Evolutionary conservation across 2,797 vertebrate genomes (phyloP).

Genomic region (Limosa lapponica): DNA sequence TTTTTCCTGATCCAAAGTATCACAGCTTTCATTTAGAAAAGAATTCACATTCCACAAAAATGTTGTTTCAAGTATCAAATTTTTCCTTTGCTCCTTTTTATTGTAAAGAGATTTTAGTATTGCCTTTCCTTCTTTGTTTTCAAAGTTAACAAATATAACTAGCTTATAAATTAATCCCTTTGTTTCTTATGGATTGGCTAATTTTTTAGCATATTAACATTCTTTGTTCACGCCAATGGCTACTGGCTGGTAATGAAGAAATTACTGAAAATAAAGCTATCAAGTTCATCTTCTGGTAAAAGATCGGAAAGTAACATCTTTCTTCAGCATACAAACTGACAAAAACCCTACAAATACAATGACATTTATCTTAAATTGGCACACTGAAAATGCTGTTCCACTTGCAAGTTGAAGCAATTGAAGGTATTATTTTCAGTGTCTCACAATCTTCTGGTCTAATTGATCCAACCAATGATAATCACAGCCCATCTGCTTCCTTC

Average conservation of each 20-base stretch:
- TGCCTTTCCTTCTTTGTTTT: neutral
- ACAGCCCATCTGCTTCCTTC: constrained; percentile 3
- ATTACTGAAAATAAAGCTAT: neutral
- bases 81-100: neutral
- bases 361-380: neutral
- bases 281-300: neutral
- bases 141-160: neutral
- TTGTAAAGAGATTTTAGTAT: neutral
- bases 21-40: neutral
- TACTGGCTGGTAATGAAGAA: neutral
- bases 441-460: neutral
- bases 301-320: neutral
- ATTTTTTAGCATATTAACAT: neutral
- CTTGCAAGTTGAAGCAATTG: neutral
- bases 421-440: neutral
- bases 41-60: neutral
- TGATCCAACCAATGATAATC: neutral
- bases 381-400: neutral
- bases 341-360: neutral
- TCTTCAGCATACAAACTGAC: neutral
- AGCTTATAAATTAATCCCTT: neutral
- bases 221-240: neutral
- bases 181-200: neutral
- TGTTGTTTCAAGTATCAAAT: neutral
- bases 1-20: neutral